These are phyloP conservation scores for Adela reaumurella DNA, from an alignment of 2,888 invertebrate species.

Conservation along the genomic window DNA sequence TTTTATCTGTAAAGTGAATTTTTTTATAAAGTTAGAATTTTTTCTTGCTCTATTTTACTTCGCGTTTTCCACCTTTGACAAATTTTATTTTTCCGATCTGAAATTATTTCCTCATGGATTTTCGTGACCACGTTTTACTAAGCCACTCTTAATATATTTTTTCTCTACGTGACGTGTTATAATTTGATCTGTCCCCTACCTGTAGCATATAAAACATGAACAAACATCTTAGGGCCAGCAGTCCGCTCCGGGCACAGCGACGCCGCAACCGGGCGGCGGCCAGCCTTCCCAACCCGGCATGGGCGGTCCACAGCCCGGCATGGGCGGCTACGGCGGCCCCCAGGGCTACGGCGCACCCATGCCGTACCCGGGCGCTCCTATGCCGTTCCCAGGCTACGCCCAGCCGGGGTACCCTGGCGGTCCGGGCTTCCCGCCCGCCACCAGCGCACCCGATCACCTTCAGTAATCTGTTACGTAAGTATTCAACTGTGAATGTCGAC, in stretches of 20 bases:
- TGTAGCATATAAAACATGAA: neutral
- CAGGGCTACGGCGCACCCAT: constrained; percentile 26
- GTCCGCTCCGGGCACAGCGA: constrained; percentile 11
- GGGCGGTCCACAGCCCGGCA: neutral
- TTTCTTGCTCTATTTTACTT: no score
- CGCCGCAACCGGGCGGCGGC: constrained; percentile 13
- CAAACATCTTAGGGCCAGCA: no score
- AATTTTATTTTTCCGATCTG: no score
- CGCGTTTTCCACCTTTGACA: no score
- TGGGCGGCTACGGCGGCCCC: constrained; percentile 16
- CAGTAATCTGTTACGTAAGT: constrained; percentile 30
- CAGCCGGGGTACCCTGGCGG: constrained; percentile 25
- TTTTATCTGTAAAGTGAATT: no score
- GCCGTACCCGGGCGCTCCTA: constrained; percentile 17
- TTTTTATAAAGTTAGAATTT: no score
- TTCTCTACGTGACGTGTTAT: no score
- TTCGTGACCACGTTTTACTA: no score
- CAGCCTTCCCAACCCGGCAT: constrained; percentile 13
- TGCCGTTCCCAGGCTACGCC: constrained; percentile 30
- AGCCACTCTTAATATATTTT: no score
- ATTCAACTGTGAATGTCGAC: no score
- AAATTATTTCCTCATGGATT: no score
- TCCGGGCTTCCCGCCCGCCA: constrained; percentile 12
- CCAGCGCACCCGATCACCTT: constrained; percentile 17
- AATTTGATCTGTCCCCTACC: neutral